A percentile compares a stretch with the other conserved stretches of the same genome.
Conservation (phyloP, 2,888 invertebrate genomes). For the Microctonus brassicae region DNA sequence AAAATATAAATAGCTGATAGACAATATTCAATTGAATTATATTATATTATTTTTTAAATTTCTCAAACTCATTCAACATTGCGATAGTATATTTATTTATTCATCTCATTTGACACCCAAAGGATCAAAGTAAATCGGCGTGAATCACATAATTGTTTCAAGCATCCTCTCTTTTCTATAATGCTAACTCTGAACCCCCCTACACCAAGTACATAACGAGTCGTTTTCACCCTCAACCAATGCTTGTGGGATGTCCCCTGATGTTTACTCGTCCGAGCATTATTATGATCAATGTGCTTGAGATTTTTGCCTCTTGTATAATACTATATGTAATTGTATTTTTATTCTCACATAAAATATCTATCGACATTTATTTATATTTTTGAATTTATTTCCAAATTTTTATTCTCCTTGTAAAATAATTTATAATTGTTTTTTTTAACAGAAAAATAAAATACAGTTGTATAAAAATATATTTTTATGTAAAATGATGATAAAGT, state of each 20-base stretch:
- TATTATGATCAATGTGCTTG: constrained; percentile 34
- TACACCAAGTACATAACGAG: constrained; percentile 28
- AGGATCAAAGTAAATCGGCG: constrained; percentile 38
- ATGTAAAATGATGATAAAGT: not conserved
- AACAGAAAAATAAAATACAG: not conserved
- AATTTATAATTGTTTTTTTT: not conserved
- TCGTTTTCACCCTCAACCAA: constrained; percentile 37
- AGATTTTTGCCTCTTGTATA: constrained; percentile 14
- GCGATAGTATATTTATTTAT: not conserved
- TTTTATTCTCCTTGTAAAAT: not conserved
- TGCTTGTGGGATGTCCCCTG: constrained; percentile 30
- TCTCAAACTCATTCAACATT: not conserved
- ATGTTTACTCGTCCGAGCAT: constrained; percentile 32
- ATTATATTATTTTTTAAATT: not conserved
- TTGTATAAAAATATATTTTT: not conserved
- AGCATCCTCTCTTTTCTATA: constrained; percentile 33
- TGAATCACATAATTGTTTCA: constrained; percentile 50
- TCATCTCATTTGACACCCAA: constrained; percentile 11
- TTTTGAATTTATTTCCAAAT: not conserved
- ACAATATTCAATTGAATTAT: not conserved
- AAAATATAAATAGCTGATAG: not conserved
- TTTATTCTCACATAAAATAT: constrained; percentile 12
- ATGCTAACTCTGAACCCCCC: constrained; percentile 27
- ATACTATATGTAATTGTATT: constrained; percentile 18
- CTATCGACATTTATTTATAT: not conserved